These are phyloP conservation scores for Paramuricea clavata DNA, from an alignment of 92 coral and sea anemone species.

Conservation along the genomic window DNA sequence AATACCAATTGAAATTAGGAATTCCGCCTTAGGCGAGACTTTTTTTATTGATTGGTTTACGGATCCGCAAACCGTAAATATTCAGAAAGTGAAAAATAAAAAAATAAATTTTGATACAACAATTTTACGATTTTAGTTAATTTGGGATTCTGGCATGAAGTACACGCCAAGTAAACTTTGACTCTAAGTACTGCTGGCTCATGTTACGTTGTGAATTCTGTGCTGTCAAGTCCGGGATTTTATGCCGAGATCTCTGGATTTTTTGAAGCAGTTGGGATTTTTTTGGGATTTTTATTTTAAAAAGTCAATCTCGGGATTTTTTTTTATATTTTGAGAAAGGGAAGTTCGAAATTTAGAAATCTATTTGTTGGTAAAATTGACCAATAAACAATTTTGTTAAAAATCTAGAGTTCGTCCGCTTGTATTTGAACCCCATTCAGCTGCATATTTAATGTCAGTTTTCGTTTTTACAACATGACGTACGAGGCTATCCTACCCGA, in stretches of 20 bases:
- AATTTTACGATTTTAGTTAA: too few relatives aligned
- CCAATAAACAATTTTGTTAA: neutral
- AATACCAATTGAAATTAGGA: too few relatives aligned
- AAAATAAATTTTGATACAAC: too few relatives aligned
- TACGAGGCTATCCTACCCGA: neutral
- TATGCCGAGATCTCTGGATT: neutral
- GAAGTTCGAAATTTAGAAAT: neutral
- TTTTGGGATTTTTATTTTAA: neutral
- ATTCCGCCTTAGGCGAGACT: too few relatives aligned
- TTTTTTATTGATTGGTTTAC: too few relatives aligned
- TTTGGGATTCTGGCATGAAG: too few relatives aligned
- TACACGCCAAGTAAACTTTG: too few relatives aligned
- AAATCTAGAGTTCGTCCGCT: neutral
- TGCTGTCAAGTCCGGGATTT: neutral
- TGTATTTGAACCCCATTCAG: neutral
- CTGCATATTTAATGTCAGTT: constrained; percentile 3
- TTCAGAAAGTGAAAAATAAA: too few relatives aligned
- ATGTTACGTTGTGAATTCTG: too few relatives aligned
- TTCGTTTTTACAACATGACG: constrained; percentile 1
- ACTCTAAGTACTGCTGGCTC: too few relatives aligned
- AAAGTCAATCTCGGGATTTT: constrained; percentile 5
- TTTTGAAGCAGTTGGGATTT: constrained; percentile 11
- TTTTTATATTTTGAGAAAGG: constrained; percentile 1
- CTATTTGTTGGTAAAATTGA: neutral
- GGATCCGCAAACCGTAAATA: too few relatives aligned